phyloP scores from a whole-genome alignment of 92 coral and sea anemone genomes.

The Paragorgia papillata region DNA sequence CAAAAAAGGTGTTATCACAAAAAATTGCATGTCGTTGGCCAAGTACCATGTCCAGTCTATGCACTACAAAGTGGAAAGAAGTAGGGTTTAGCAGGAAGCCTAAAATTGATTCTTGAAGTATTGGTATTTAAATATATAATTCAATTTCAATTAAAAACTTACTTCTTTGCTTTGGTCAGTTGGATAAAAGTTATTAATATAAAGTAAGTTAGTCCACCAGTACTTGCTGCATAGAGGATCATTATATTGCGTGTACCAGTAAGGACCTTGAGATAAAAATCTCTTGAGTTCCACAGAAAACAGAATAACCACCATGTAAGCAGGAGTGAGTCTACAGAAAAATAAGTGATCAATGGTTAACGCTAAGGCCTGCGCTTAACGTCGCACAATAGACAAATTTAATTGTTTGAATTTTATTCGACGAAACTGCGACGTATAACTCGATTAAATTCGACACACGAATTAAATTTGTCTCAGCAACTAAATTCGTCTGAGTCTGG shows the following conservation, averaged over 20 bases:
- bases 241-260: slow-evolving; percentile 53
- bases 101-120: too few species aligned
- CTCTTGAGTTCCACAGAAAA: slow-evolving; percentile 59
- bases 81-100: not conserved
- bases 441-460: too few species aligned
- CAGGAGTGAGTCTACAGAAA: slow-evolving; percentile 79
- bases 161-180: slow-evolving; percentile 8
- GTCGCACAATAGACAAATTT: too few species aligned
- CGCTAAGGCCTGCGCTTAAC: too few species aligned
- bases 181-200: slow-evolving; percentile 91
- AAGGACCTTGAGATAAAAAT: slow-evolving; percentile 69
- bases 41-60: slow-evolving; percentile 92
- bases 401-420: too few species aligned
- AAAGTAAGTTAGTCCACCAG: slow-evolving; percentile 95
- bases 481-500: too few species aligned
- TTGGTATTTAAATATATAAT: too few species aligned
- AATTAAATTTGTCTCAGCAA: too few species aligned
- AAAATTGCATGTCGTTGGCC: slow-evolving; percentile 95
- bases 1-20: slow-evolving; percentile 71
- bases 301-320: slow-evolving; percentile 82
- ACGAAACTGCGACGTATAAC: too few species aligned
- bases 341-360: too few species aligned
- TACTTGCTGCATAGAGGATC: slow-evolving; percentile 58
- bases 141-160: too few species aligned
- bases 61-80: slow-evolving; percentile 53